phyloP scores from a whole-genome alignment of 2,888 invertebrate species.

The Piscicola geometra region DNA sequence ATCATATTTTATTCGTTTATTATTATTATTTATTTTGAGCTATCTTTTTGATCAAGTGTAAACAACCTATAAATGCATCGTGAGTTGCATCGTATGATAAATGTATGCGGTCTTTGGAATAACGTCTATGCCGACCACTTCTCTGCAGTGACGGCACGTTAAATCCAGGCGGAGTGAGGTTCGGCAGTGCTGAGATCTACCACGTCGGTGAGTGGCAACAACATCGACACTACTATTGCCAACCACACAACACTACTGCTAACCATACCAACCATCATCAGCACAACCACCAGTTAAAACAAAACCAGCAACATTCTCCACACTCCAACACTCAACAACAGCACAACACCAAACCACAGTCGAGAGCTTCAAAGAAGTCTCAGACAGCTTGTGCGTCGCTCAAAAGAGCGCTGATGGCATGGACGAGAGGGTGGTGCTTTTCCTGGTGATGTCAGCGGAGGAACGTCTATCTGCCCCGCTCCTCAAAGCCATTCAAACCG shows the following conservation, averaged over 20 bases:
- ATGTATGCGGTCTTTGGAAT: too few species aligned
- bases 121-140: too few species aligned
- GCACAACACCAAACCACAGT: constrained; percentile 49
- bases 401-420: constrained; percentile 55
- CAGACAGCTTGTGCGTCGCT: constrained; percentile 61
- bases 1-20: too few species aligned
- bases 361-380: constrained; percentile 59
- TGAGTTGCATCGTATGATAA: too few species aligned
- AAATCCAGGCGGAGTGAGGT: constrained; percentile 62
- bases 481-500: constrained; percentile 52
- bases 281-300: neutral
- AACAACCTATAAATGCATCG: too few species aligned
- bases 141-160: constrained; percentile 61
- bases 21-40: too few species aligned
- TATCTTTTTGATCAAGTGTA: too few species aligned
- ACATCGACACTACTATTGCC: too few species aligned
- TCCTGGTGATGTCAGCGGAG: constrained; percentile 58
- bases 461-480: constrained; percentile 54
- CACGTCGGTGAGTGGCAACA: constrained; percentile 59
- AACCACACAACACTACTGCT: too few species aligned
- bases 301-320: neutral
- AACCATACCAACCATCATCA: too few species aligned
- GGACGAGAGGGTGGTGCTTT: constrained; percentile 61
- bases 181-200: constrained; percentile 64
- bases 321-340: neutral